These are phyloP conservation scores for Rhinopomastus cyanomelas DNA, from an alignment of 2,113 vertebrate species.

Conservation along the genomic window DNA sequence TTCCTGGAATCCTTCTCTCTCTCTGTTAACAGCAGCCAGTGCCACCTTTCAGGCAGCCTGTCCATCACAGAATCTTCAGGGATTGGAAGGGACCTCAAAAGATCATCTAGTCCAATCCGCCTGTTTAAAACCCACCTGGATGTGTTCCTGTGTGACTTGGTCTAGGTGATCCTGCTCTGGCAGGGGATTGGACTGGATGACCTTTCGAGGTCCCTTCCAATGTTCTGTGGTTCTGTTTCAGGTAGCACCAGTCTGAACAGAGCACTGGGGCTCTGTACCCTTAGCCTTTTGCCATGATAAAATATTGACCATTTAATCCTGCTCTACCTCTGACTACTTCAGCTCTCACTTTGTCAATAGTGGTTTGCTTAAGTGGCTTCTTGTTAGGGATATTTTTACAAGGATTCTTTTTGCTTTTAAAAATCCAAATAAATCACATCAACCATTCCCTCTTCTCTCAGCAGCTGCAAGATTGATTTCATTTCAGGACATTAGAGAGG, in stretches of 20 bases:
- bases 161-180: too few relatives aligned
- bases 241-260: background rate
- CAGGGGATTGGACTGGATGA: too few relatives aligned
- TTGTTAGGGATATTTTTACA: conserved; percentile 7
- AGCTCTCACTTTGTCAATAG: background rate
- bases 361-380: background rate
- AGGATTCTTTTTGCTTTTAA: background rate
- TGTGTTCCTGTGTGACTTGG: too few relatives aligned
- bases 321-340: background rate
- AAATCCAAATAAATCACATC: conserved; percentile 27
- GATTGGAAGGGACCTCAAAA: too few relatives aligned
- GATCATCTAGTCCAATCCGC: too few relatives aligned
- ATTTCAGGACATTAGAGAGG: background rate
- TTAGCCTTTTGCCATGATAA: conserved; percentile 17
- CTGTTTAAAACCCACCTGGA: too few relatives aligned
- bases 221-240: too few relatives aligned
- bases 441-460: background rate
- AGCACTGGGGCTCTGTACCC: background rate
- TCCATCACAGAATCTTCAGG: too few relatives aligned
- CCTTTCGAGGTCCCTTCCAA: too few relatives aligned
- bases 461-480: background rate
- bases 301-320: background rate
- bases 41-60: background rate
- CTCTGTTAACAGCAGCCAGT: background rate
- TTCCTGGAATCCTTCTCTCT: background rate